Evolutionary conservation across 2,797 vertebrate species (phyloP).

Genomic region (Rhinella marina): DNA sequence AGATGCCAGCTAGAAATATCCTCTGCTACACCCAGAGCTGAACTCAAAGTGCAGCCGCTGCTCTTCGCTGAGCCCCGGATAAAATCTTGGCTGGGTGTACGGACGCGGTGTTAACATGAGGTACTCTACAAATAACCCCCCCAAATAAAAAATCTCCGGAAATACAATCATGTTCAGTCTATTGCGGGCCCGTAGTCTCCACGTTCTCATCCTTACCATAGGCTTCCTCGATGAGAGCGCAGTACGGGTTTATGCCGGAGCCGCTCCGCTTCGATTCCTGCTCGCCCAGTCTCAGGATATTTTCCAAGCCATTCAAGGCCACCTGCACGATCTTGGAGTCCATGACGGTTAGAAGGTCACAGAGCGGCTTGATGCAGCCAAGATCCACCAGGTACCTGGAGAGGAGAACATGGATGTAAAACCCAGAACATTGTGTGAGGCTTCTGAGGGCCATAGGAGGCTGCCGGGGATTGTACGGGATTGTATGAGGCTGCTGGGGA

Average conservation of each 20-base stretch:
- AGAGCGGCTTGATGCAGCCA: conserved; percentile 95
- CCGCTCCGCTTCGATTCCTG: conserved; percentile 92
- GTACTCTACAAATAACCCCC: no score
- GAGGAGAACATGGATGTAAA: neutral
- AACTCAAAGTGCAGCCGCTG: neutral
- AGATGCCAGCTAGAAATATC: neutral
- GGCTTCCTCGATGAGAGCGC: conserved; percentile 94
- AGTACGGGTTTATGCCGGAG: conserved; percentile 93
- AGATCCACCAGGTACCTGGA: conserved; percentile 92
- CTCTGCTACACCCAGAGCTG: neutral
- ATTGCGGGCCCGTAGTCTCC: no score
- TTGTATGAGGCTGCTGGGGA: no score
- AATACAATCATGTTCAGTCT: no score
- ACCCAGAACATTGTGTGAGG: neutral
- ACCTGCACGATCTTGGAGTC: conserved; percentile 98
- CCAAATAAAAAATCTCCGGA: no score
- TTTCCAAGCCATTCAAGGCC: conserved; percentile 93
- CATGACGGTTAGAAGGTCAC: conserved; percentile 96
- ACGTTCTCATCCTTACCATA: conserved; percentile 80
- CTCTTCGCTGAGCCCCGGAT: neutral
- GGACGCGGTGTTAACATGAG: neutral
- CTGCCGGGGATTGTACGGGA: no score
- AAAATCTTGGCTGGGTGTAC: neutral
- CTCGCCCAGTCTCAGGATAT: conserved; percentile 93
- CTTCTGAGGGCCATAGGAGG: no score